Evolutionary conservation across 2,888 invertebrate species (phyloP).

Genomic region (Ashinkailepas kermadecensis): DNA sequence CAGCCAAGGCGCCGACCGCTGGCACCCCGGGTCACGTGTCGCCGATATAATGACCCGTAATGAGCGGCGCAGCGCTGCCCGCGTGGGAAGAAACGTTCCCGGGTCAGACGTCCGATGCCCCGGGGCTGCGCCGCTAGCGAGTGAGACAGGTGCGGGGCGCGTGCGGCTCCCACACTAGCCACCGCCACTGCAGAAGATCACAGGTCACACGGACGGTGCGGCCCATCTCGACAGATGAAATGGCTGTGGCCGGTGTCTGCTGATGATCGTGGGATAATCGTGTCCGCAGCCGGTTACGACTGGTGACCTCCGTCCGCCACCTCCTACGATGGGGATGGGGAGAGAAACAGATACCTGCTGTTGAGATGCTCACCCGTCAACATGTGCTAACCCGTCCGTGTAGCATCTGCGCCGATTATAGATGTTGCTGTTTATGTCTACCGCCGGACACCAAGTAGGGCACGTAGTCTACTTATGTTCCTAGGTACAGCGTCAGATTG

Average conservation of each 20-base stretch:
- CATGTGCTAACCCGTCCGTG: too few species aligned
- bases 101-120: background rate
- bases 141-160: background rate
- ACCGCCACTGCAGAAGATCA: background rate
- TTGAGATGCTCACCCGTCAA: too few species aligned
- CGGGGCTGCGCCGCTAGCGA: background rate
- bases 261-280: conserved; percentile 1
- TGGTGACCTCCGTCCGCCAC: too few species aligned
- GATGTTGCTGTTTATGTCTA: too few species aligned
- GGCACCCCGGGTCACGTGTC: background rate
- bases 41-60: background rate
- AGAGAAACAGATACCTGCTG: too few species aligned
- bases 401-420: too few species aligned
- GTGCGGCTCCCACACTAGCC: conserved; percentile 1
- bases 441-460: too few species aligned
- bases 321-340: too few species aligned
- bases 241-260: background rate
- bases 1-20: too few species aligned
- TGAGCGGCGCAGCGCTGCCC: background rate
- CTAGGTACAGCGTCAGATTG: too few species aligned
- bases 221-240: background rate
- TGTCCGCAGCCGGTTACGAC: background rate
- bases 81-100: background rate
- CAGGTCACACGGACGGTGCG: background rate
- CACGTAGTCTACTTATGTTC: too few species aligned